Percentiles rank a stretch among this genome's conserved stretches.
These are phyloP conservation scores for Catocala sponsa DNA, from an alignment of 2,888 invertebrate species.

Conservation along the genomic window DNA sequence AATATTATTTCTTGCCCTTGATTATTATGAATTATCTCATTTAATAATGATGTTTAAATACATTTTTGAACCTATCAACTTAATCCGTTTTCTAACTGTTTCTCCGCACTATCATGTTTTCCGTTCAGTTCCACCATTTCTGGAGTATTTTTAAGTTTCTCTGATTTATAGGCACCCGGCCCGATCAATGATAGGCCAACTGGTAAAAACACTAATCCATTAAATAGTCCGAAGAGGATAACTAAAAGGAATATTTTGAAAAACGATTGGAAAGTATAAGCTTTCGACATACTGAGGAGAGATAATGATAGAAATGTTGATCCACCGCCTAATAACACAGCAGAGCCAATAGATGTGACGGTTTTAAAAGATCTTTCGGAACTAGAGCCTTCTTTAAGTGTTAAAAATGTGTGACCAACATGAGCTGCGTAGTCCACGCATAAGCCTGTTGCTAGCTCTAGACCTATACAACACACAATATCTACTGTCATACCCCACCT, in stretches of 20 bases:
- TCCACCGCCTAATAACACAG: constrained; percentile 93
- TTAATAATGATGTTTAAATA: too few species aligned
- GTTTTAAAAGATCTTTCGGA: constrained; percentile 89
- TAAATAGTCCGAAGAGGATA: constrained; percentile 93
- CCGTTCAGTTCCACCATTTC: constrained; percentile 76
- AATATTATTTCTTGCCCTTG: too few species aligned
- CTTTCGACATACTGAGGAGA: constrained; percentile 91
- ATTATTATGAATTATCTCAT: not conserved
- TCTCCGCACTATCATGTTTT: constrained; percentile 58
- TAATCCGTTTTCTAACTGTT: constrained; percentile 46
- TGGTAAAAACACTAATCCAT: constrained; percentile 92
- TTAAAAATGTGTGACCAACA: constrained; percentile 93
- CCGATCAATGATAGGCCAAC: constrained; percentile 92
- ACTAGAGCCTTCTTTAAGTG: constrained; percentile 83
- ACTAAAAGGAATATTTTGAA: constrained; percentile 93
- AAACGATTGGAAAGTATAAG: constrained; percentile 93
- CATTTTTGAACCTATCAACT: not conserved
- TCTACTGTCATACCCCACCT: constrained; percentile 95
- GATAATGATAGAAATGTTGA: constrained; percentile 92
- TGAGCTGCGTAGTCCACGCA: constrained; percentile 95
- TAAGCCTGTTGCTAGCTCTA: constrained; percentile 93
- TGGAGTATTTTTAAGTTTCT: constrained; percentile 53
- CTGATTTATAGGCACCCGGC: constrained; percentile 84
- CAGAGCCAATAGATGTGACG: constrained; percentile 92
- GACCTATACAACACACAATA: constrained; percentile 93